Base-by-base conservation (phyloP, 2,888 invertebrate genomes). In the Cremastobaeus sp. region DNA sequence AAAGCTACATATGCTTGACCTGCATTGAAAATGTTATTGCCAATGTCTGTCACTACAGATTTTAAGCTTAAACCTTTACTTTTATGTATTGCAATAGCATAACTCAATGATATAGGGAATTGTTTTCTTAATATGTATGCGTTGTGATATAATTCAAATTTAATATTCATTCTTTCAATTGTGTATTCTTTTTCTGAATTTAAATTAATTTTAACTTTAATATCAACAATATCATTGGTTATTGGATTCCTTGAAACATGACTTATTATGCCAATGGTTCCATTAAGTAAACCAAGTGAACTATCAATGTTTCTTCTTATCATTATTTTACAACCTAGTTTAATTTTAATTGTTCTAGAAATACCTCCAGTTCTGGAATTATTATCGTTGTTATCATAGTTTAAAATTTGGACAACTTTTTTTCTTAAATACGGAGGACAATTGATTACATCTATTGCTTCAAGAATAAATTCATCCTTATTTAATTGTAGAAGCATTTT, bases 61-160 rank as follows among this genome's bases (percentile, higher is more conserved):
- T 8, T 14, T 37, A 37, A 17, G 8, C 17, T 37, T 9, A 37
- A 17, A 4, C 37, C 37, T 17, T 37, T n/a, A n/a, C n/a, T n/a
- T n/a, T n/a, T n/a, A n/a, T n/a, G n/a, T n/a, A 81, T 78, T 3
- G 79, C 79, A 1, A 79, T 76, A 2, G 68, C 78, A 48, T 81
- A 81, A 35, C 79, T 76, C 1, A 79, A 5, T 43, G 43, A 71
- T 14, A 79, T 37, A 12, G 78, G 76, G 59, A 81, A 81, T 66
- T 79, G 78, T 48, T 76, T 75, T n/a, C 37, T 15, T 12, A 12
- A 12, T 35, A 35, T 12, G n/a, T 35, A 35, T 3, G 35, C 14
- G 14, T 35, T 37, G 8, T 3, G 6, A n/a, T 5, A n/a, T 6
- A 37, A 2, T 8, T 15, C 4, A 9, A 37, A 37, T 82, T 72